phyloP scores from a whole-genome alignment of 2,113 vertebrate species.

The Neogobius melanostomus region DNA sequence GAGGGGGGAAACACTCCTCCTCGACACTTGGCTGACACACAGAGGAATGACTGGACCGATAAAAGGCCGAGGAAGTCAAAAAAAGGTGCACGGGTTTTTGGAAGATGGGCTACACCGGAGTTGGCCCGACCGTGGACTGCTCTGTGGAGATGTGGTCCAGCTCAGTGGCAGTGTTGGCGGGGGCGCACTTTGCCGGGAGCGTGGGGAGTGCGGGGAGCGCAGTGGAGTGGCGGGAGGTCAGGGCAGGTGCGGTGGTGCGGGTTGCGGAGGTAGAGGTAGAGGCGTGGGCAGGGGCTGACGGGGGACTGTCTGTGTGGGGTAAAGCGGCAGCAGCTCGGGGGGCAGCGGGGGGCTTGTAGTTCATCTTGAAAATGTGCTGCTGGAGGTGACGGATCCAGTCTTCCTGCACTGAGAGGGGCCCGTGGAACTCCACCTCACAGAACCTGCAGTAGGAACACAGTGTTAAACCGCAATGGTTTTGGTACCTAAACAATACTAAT shows the following conservation, averaged over 20 bases:
- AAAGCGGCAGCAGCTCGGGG: constrained; percentile 44
- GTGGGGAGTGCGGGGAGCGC: constrained; percentile 22
- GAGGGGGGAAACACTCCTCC: constrained; percentile 47
- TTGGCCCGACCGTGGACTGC: constrained; percentile 46
- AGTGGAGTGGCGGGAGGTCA: constrained; percentile 27
- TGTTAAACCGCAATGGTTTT: background rate
- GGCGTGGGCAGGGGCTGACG: constrained; percentile 28
- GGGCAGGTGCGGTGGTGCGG: constrained; percentile 26
- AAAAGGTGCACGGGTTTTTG: background rate
- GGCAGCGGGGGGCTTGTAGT: constrained; percentile 84
- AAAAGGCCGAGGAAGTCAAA: constrained; percentile 14
- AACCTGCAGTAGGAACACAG: constrained; percentile 75
- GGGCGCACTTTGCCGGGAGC: constrained; percentile 19
- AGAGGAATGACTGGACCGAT: constrained; percentile 45
- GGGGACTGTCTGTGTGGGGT: constrained; percentile 12
- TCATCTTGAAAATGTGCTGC: constrained; percentile 94
- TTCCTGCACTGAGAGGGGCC: constrained; percentile 93
- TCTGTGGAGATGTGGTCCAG: constrained; percentile 49
- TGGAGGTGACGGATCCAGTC: constrained; percentile 95
- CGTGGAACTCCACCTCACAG: constrained; percentile 95
- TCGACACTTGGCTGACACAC: constrained; percentile 54
- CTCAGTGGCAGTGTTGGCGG: constrained; percentile 52
- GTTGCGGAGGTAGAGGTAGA: constrained; percentile 61
- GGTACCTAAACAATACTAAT: too few relatives aligned
- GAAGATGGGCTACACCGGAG: constrained; percentile 43